Conservation (phyloP, 2,797 vertebrate species). For the Tolypeutes matacus region DNA sequence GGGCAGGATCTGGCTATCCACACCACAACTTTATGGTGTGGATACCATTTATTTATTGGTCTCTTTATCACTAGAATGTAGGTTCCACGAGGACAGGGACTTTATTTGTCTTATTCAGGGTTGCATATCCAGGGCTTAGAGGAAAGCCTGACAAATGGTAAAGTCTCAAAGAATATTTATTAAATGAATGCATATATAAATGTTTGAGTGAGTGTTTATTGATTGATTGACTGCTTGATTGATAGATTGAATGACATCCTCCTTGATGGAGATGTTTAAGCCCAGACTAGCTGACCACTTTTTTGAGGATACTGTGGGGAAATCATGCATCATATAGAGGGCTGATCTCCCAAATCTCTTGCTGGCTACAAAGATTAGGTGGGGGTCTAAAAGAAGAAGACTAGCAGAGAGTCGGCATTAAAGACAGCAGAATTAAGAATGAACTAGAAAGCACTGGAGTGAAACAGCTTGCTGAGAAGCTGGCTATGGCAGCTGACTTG, state of each 20-base stretch:
- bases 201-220: not conserved
- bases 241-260: not conserved
- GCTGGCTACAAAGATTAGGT: not conserved
- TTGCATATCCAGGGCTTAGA: not conserved
- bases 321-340: not conserved
- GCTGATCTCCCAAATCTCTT: conserved; percentile 34
- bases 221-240: conserved; percentile 2
- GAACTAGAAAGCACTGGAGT: conserved; percentile 33
- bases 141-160: not conserved
- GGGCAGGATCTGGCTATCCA: too few species aligned
- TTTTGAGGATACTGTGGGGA: not conserved
- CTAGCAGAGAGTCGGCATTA: not conserved
- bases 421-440: conserved; percentile 59
- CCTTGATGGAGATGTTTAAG: not conserved
- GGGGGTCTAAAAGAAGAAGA: not conserved
- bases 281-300: not conserved
- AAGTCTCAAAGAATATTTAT: not conserved
- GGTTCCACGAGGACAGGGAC: not conserved
- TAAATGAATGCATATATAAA: conserved; percentile 7
- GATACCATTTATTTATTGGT: conserved; percentile 30
- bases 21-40: too few species aligned
- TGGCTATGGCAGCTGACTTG: conserved; percentile 63
- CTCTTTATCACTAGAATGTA: not conserved
- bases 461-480: conserved; percentile 76
- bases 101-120: not conserved